Conservation (phyloP, 2,797 vertebrate species). For the Smutsia gigantea region DNA sequence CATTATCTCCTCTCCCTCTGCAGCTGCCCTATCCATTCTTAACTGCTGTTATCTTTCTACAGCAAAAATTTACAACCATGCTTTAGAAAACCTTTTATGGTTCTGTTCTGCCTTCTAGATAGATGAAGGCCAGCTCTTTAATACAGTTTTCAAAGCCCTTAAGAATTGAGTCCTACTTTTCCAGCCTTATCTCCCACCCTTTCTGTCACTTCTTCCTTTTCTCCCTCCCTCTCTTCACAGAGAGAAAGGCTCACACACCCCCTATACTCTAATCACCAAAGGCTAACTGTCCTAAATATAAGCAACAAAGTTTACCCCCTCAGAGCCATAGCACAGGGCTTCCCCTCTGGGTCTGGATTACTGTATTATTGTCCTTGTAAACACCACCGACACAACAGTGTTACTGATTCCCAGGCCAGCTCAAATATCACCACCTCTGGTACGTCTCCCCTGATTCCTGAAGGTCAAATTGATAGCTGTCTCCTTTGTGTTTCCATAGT, state of each 20-base stretch:
- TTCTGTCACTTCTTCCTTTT: background rate
- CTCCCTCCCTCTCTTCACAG: background rate
- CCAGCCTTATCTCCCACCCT: background rate
- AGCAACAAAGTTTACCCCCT: background rate
- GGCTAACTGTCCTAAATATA: background rate
- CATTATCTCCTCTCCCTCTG: constrained; percentile 8
- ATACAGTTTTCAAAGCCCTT: background rate
- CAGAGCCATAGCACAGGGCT: background rate
- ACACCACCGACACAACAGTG: background rate
- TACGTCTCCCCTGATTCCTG: background rate
- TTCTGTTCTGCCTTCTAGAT: background rate
- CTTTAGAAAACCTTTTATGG: background rate
- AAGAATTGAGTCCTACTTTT: constrained; percentile 14
- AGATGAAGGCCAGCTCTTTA: constrained; percentile 18
- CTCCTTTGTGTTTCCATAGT: background rate
- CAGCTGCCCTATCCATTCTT: background rate
- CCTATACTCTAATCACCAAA: background rate
- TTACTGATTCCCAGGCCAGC: background rate
- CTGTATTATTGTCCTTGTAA: background rate
- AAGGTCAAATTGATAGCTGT: background rate
- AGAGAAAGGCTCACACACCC: background rate
- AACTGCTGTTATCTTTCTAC: constrained; percentile 53
- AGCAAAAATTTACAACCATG: constrained; percentile 37
- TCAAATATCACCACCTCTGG: background rate
- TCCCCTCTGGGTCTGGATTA: background rate